Conservation (phyloP, 2,113 vertebrate species). For the Ceyx margarethae region DNA sequence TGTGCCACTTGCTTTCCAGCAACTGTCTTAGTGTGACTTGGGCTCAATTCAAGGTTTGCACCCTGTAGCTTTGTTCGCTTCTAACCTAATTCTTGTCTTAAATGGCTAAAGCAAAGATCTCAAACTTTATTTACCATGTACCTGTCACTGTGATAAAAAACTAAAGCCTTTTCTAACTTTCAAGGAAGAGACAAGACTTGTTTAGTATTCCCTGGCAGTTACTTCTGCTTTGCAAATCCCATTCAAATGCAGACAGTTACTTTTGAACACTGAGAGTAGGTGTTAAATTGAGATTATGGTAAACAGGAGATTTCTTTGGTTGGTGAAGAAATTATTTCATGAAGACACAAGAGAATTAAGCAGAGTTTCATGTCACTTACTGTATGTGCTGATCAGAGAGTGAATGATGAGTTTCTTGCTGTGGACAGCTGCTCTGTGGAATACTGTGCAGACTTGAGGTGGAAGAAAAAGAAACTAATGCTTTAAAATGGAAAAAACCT, state of each 20-base stretch:
- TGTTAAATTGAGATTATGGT: constrained; percentile 71
- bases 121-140: constrained; percentile 49
- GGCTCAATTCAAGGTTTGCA: constrained; percentile 16
- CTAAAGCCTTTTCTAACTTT: constrained; percentile 26
- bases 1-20: not conserved
- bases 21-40: not conserved
- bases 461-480: constrained; percentile 29
- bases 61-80: constrained; percentile 38
- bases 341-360: constrained; percentile 67
- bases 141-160: constrained; percentile 39
- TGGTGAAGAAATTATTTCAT: constrained; percentile 61
- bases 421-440: constrained; percentile 41
- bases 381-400: constrained; percentile 64
- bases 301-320: constrained; percentile 70
- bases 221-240: constrained; percentile 45
- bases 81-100: not conserved
- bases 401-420: constrained; percentile 52
- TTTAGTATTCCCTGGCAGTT: constrained; percentile 10
- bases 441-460: constrained; percentile 25
- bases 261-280: constrained; percentile 57
- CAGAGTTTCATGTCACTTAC: constrained; percentile 53
- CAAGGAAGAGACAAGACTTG: constrained; percentile 30
- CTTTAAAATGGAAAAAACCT: not conserved
- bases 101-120: constrained; percentile 37
- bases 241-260: constrained; percentile 51